phyloP scores from a whole-genome alignment of 2,113 vertebrate genomes.

The cattle (Bos taurus) region ARS-UCD2.0 NC_037345.1:64202001-64202500 shows the following conservation, averaged over 20 bases:
- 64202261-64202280: too few relatives aligned
- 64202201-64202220: neutral
- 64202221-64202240: neutral
- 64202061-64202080: neutral
- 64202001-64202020: neutral
- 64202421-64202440: neutral
- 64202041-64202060: neutral
- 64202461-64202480: neutral
- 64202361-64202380: fast-evolving
- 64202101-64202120: neutral
- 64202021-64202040: too few relatives aligned
- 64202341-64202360: neutral
- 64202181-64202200: neutral
- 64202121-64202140: fast-evolving
- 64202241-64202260: neutral
- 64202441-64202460: neutral
- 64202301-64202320: neutral
- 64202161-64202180: neutral
- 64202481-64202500: neutral
- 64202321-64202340: neutral
- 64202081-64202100: neutral
- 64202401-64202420: neutral
- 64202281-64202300: neutral
- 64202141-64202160: too few relatives aligned
- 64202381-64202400: too few relatives aligned